These are phyloP conservation scores for Agapornis roseicollis DNA, from an alignment of 2,113 vertebrate species.

Conservation along the genomic window DNA sequence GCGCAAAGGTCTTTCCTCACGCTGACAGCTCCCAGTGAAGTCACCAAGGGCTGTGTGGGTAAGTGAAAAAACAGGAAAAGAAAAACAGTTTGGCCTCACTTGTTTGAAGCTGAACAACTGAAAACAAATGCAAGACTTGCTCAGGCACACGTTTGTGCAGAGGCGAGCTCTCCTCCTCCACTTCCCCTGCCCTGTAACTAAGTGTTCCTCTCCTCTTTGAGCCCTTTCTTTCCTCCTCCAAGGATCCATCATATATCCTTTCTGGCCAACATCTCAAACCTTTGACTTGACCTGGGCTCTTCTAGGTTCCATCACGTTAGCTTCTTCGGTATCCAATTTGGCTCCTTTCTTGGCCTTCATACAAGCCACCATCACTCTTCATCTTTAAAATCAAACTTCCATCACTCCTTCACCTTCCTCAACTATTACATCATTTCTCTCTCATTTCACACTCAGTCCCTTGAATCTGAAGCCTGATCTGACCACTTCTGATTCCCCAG, in stretches of 20 bases:
- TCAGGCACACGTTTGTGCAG: neutral
- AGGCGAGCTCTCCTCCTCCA: neutral
- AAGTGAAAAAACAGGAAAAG: neutral
- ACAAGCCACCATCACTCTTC: neutral
- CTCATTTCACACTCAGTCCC: neutral
- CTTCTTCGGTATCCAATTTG: neutral
- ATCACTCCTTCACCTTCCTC: neutral
- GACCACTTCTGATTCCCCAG: neutral
- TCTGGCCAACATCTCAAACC: neutral
- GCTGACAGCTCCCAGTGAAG: neutral
- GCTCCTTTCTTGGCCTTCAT: neutral
- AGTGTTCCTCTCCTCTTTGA: neutral
- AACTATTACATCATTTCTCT: neutral
- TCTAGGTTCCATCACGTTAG: neutral
- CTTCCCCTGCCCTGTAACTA: neutral
- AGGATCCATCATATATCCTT: neutral
- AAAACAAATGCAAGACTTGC: neutral
- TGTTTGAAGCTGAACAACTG: slow-evolving; percentile 9
- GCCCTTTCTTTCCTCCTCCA: neutral
- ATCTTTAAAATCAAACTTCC: neutral
- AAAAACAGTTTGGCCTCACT: slow-evolving; percentile 6
- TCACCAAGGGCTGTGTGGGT: neutral
- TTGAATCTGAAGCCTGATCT: neutral
- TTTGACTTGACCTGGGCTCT: neutral
- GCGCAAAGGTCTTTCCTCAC: neutral